Base-by-base conservation (phyloP, 2,113 vertebrate genomes). In the Sapayoa aenigma region DNA sequence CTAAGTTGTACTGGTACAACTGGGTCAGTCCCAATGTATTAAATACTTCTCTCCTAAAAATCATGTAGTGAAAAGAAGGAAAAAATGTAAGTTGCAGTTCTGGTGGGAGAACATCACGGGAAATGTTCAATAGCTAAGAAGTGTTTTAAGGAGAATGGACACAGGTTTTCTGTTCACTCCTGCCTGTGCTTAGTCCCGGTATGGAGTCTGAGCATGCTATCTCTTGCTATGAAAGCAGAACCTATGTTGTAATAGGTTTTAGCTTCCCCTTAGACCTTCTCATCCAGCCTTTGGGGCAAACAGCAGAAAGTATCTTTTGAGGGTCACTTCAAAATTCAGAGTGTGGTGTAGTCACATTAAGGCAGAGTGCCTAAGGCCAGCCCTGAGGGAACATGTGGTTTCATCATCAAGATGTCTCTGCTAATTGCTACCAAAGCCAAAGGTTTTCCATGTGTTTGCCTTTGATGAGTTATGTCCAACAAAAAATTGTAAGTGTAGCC, bases 361-460 rank as follows among this genome's bases (percentile, higher is more conserved):
- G 3, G 21, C 49, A 56, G 67, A 85, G 46, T 0, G 4, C 83
- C 79, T 35, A 5, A 0, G 37, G 79, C 59, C 71, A 90, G 55
- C n/a, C 85, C 41, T 62, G 41, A 41, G 72, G 67, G 63, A 87
- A 69, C 41, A 35, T 23, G 68, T 80, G 85, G 33, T 80, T 88
- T 88, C 1, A 0, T 74, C 71, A 77, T 94, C 72, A 80, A 92
- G 92, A 77, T 4, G 3, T 59, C 68, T 88, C 35, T 0, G 0
- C 35, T 84, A 94, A 90, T 93, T 94, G 62, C 90, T 86, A 59
- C 72, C 46, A 84, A 94, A 90, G 85, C 60, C 78, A 80, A 67
- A 85, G 78, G 27, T 90, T 94, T 95, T 95, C 85, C 28, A 3
- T 62, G 46, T 89, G 39, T 96, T 96, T 96, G 73, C 44, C 71